Conservation (phyloP, 2,797 vertebrate species). For the Spinus olivaceus region DNA sequence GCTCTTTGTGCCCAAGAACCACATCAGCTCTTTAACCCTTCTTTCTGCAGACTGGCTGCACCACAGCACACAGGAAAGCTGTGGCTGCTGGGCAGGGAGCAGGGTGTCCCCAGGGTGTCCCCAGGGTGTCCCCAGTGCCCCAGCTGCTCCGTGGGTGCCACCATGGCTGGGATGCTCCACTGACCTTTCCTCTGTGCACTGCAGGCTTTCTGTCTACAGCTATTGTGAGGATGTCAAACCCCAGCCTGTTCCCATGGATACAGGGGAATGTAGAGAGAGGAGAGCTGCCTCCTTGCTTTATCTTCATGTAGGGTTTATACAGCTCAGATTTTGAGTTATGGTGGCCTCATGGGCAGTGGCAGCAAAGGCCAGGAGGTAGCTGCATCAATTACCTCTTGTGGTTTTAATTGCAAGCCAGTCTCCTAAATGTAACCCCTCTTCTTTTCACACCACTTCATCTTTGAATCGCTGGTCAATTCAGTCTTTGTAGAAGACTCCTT, state of each 20-base stretch:
- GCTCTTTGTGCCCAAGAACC: background rate
- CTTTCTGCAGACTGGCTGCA: background rate
- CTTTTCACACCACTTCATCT: background rate
- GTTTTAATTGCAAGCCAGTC: background rate
- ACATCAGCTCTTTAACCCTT: background rate
- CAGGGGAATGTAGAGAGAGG: background rate
- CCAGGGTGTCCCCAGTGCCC: background rate
- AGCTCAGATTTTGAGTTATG: background rate
- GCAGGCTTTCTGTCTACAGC: background rate
- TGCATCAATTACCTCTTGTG: rapidly evolving
- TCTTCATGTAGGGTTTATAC: background rate
- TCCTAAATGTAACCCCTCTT: background rate
- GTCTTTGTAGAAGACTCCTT: background rate
- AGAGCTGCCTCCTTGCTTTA: background rate
- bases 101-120: background rate
- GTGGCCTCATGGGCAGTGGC: background rate
- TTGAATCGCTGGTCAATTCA: background rate
- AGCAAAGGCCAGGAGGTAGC: background rate
- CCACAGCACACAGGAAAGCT: rapidly evolving
- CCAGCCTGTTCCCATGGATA: conserved; percentile 59
- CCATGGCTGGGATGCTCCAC: background rate
- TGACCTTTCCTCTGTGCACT: background rate
- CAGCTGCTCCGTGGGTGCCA: rapidly evolving
- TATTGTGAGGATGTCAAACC: background rate
- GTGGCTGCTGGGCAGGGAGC: background rate